Conservation (phyloP, 2,888 invertebrate species). For the Amphipoea oculea region DNA sequence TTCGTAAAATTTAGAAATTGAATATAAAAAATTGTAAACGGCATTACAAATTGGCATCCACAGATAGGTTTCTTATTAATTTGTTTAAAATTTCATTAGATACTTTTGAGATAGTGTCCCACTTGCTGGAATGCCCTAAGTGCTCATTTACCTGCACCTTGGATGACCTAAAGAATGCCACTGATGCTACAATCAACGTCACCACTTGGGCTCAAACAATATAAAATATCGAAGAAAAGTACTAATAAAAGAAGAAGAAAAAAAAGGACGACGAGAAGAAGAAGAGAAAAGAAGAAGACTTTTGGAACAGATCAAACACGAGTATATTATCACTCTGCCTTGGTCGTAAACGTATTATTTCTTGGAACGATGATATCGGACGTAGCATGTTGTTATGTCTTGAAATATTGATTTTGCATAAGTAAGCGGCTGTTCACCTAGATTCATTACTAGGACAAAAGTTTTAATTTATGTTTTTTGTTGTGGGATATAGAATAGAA, state of each 20-base stretch:
- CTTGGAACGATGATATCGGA: slow-evolving; percentile 17
- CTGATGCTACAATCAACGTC: neutral
- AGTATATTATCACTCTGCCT: neutral
- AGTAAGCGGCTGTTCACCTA: slow-evolving; percentile 27
- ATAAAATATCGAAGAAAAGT: too few species aligned
- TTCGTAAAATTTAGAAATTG: neutral
- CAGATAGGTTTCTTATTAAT: neutral
- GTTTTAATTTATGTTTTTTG: slow-evolving; percentile 4
- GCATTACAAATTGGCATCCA: neutral
- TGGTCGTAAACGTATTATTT: neutral
- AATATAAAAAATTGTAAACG: neutral
- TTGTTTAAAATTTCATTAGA: neutral
- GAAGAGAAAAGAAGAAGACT: neutral
- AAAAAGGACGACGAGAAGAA: too few species aligned
- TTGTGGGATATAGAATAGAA: too few species aligned
- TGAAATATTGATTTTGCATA: slow-evolving; percentile 53
- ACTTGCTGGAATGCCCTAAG: neutral
- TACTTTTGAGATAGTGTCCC: neutral
- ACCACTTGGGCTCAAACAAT: too few species aligned
- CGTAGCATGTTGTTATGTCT: slow-evolving; percentile 20
- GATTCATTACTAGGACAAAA: slow-evolving; percentile 15
- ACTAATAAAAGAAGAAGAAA: too few species aligned
- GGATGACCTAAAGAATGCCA: neutral
- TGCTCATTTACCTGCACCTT: neutral
- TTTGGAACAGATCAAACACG: neutral